Evolutionary conservation across 2,113 vertebrate species (phyloP), one percentile per base, ranked within the genome.

Genomic region (Eubucco bourcierii): DNA sequence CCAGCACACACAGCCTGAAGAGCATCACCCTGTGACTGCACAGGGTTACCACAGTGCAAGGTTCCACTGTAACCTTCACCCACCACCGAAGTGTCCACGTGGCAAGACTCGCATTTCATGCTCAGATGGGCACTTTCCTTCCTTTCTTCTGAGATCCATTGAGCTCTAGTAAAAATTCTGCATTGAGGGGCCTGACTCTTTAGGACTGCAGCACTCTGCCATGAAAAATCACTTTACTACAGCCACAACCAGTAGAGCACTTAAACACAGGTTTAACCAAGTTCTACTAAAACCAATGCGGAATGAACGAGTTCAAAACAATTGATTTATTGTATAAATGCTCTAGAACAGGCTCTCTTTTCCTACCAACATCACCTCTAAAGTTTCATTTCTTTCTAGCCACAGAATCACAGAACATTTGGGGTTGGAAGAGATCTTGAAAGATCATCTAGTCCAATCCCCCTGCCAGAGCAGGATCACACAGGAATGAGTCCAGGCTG

Each of bases 281-380:
- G 34, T 41, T 59, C 33, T 88, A 21, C 60, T 90, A 84, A 80
- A 90, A 67, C 33, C 41, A 81, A 23, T 23, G 53, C 87, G 31
- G 41, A 89, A 87, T 19, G 16, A 27, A 56, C 9, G 28, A 91
- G 31, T 25, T 87, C 71, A 75, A 81, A 91, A n/a, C n/a, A n/a
- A 52, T 79, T 47, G 15, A 47, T 72, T 84, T 93, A 3, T 25
- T 34, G 16, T 84, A 7, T 20, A 95, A 65, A 47, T n/a, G 44
- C 50, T 61, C 39, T 44, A 39, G 16, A 94, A 82, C 1, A n/a
- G 31, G 34, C 11, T 13, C 56, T 64, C 7, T 55, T 33, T 37
- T 63, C 31, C 33, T 73, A 20, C 76, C 47, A 63, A 59, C 29
- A 64, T 34, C 61, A 78, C 23, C 8, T 7, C 37, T 44, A 52